Evolutionary conservation across 2,113 vertebrate genomes (phyloP), one percentile per base, ranked within the genome.

Genomic region (Lepus timidus): DNA sequence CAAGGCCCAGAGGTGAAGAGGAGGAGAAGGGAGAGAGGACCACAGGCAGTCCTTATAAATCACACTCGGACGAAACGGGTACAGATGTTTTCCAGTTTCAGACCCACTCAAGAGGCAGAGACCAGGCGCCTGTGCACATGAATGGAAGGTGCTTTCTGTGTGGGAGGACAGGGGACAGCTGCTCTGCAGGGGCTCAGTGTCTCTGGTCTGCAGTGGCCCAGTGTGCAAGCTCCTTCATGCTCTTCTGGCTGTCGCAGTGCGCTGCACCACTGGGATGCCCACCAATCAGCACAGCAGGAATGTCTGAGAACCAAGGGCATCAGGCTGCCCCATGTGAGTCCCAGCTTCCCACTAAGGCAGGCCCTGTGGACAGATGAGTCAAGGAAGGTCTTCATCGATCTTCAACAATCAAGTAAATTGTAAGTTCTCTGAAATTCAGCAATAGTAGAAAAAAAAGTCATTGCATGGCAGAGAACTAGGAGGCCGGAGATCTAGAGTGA

Each of bases 1-100:
- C 7, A 74, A 90, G 92, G 68, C 64, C 86, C 95, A 90, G 92
- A 96, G 95, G 93, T 96, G 92, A 97, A 94, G 94, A 96, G 92
- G 85, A 90, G 93, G 93, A 89, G 92, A 94, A 91, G 82, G 70
- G 91, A 83, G 83, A 94, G 87, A 76, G 68, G 79, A 75, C 85
- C 0, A 16, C 58, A 44, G 96, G 96, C 93, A 95, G 88, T 90
- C 88, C 93, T 97, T 96, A 95, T 97, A 97, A 97, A 96, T 97
- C 95, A 97, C 97, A 97, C 95, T 90, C 92, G 7, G 55, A 79
- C 1, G 1, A 96, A 96, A 71, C 93, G 62, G 36, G 74, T 91
- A 68, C 95, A 97, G 95, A 97, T 97, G 97, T 96, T 96, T 93
- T 90, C 95, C 95, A 92, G 88, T 80, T 96, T 88, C 79, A 89